A percentile compares a stretch with the other conserved stretches of the same genome.
Conservation (phyloP, 2,113 vertebrate species). For the Microtus pennsylvanicus region DNA sequence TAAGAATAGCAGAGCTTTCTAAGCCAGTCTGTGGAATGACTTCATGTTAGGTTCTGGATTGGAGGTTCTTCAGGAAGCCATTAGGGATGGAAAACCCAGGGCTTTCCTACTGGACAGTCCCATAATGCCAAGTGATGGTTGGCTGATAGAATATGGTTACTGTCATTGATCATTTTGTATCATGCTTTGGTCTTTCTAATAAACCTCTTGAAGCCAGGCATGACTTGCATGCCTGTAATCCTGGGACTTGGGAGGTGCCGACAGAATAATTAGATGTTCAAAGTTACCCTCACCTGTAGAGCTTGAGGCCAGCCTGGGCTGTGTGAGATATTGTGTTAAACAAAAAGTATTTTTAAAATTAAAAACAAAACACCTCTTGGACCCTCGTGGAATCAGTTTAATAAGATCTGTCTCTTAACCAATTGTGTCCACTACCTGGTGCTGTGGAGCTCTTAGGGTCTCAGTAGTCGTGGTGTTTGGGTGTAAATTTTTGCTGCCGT, state of each 20-base stretch:
- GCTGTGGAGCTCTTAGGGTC: not conserved
- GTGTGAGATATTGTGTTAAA: not conserved
- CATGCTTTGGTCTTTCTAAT: conserved; percentile 68
- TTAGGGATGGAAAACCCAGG: not conserved
- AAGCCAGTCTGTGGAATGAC: not conserved
- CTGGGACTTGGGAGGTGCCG: not conserved
- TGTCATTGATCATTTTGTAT: conserved; percentile 60
- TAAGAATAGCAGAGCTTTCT: conserved; percentile 13
- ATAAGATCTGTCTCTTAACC: conserved; percentile 16
- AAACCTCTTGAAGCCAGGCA: conserved; percentile 53
- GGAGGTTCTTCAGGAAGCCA: not conserved
- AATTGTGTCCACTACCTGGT: not conserved
- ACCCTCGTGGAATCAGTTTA: conserved; percentile 32
- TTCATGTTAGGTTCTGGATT: conserved; percentile 26
- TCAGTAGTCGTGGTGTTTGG: not conserved
- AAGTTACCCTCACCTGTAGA: too few relatives aligned
- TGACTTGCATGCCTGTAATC: not conserved
- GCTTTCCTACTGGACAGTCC: not conserved
- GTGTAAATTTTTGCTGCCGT: not conserved
- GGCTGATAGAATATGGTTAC: not conserved
- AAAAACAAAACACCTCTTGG: conserved; percentile 15
- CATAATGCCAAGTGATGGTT: not conserved
- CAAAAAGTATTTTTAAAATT: not conserved
- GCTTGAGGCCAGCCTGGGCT: not conserved
- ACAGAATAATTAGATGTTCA: not conserved